Conservation (phyloP, 2,797 vertebrate genomes). For the Tragopan temminckii region DNA sequence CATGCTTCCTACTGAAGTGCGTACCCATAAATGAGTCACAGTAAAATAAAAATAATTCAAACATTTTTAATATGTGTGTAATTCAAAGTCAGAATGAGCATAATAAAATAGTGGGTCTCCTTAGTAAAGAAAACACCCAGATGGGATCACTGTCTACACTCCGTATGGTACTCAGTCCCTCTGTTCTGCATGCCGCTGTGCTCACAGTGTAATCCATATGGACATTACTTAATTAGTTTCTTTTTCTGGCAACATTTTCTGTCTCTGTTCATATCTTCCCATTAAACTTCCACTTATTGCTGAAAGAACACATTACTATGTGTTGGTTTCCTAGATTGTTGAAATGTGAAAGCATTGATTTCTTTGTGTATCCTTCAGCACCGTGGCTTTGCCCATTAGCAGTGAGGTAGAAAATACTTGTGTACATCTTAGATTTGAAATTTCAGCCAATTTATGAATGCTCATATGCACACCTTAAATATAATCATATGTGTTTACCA, state of each 20-base stretch:
- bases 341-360: neutral
- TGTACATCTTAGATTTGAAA: neutral
- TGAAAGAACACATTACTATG: neutral
- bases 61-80: neutral
- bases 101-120: neutral
- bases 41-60: slow-evolving; percentile 25
- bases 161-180: slow-evolving; percentile 26
- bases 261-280: neutral
- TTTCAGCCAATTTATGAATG: neutral
- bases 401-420: neutral
- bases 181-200: neutral
- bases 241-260: slow-evolving; percentile 3
- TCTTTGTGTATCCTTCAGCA: neutral
- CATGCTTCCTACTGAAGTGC: neutral
- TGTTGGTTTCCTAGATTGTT: neutral
- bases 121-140: slow-evolving; percentile 6
- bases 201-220: slow-evolving; percentile 33
- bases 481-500: neutral
- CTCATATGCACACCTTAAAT: neutral
- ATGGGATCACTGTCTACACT: neutral
- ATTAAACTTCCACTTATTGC: neutral
- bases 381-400: neutral
- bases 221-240: slow-evolving; percentile 37
- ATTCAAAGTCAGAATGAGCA: neutral
- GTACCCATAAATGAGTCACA: neutral